Conservation (phyloP, 1,140 invertebrate species). For the Oncopodura yosiiana region DNA sequence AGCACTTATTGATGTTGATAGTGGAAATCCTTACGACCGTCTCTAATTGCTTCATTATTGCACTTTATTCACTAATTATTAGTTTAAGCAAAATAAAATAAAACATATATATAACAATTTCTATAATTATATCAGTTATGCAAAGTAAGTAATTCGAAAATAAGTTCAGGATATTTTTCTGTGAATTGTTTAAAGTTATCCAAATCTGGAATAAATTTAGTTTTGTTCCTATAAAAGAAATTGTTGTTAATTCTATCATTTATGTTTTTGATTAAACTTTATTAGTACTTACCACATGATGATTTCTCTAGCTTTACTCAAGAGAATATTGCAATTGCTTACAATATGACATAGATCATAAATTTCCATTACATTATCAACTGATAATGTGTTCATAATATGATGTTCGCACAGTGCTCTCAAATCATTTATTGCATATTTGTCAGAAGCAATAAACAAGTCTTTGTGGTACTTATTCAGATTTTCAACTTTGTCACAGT, state of each 20-base stretch:
- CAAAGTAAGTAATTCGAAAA: slow-evolving; percentile 20
- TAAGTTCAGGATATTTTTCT: slow-evolving; percentile 23
- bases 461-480: slow-evolving; percentile 5
- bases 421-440: slow-evolving; percentile 24
- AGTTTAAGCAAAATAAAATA: too few species aligned
- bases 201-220: slow-evolving; percentile 15
- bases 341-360: slow-evolving; percentile 23
- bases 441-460: slow-evolving; percentile 22
- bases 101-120: too few species aligned
- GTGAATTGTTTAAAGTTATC: slow-evolving; percentile 21
- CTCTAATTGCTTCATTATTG: too few species aligned
- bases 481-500: slow-evolving; percentile 17
- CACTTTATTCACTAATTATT: too few species aligned
- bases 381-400: slow-evolving; percentile 3
- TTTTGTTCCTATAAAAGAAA: slow-evolving; percentile 17
- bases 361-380: slow-evolving; percentile 26
- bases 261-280: neutral
- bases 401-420: slow-evolving; percentile 19
- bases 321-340: slow-evolving; percentile 7
- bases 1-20: too few species aligned
- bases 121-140: too few species aligned
- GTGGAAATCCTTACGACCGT: too few species aligned
- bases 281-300: slow-evolving; percentile 24
- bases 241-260: neutral
- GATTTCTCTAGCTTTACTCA: slow-evolving; percentile 14